These are phyloP conservation scores for Conopomorpha cramerella DNA, from an alignment of 1,140 invertebrate genomes.

Conservation along the genomic window DNA sequence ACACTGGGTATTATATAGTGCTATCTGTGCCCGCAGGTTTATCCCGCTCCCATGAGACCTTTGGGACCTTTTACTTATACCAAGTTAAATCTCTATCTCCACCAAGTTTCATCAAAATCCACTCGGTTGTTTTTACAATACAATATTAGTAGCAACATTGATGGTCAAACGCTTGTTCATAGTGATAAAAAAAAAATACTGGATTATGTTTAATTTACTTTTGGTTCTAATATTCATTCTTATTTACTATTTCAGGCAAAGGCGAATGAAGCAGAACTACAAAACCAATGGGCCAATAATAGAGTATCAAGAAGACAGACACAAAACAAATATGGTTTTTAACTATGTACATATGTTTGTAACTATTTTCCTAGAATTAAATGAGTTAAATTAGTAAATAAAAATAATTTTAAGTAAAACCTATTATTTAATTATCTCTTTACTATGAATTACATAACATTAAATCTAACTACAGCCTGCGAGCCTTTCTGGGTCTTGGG, in stretches of 20 bases:
- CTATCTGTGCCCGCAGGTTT: too few species aligned
- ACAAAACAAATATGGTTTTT: conserved; percentile 89
- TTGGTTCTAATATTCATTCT: too few species aligned
- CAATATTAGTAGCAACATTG: too few species aligned
- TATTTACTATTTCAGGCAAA: conserved; percentile 72
- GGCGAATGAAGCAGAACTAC: conserved; percentile 89
- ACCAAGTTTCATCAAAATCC: too few species aligned
- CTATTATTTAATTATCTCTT: conserved; percentile 5
- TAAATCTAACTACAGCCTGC: conserved; percentile 64
- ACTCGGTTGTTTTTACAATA: too few species aligned
- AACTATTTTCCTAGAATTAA: background rate
- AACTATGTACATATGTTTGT: conserved; percentile 5
- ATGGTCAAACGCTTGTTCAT: too few species aligned
- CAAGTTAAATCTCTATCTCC: too few species aligned
- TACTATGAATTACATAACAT: conserved; percentile 3
- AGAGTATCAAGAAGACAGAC: conserved; percentile 82
- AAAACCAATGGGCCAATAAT: conserved; percentile 93
- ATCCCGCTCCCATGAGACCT: too few species aligned
- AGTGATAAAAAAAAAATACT: too few species aligned
- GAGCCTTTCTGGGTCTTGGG: conserved; percentile 74
- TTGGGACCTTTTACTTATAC: too few species aligned
- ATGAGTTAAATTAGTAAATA: conserved; percentile 4
- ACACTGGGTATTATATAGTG: too few species aligned
- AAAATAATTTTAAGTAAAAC: conserved; percentile 5
- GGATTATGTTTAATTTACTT: too few species aligned